A percentile compares a stretch with the other conserved stretches of the same genome.
These are phyloP conservation scores for Galerucella nymphaeae DNA, from an alignment of 2,888 invertebrate genomes.

Conservation along the genomic window DNA sequence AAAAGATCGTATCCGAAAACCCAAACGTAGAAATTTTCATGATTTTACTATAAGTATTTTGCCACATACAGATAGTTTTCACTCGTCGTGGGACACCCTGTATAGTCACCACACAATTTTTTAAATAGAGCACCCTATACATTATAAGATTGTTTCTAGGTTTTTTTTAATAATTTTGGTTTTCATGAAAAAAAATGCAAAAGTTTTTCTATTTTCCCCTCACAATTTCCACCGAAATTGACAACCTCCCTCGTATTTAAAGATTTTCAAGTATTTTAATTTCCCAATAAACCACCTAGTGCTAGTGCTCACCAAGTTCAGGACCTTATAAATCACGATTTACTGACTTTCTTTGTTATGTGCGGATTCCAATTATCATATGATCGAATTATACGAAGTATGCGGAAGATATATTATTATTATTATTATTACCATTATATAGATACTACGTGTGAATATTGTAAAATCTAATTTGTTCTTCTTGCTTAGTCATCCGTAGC, in stretches of 20 bases:
- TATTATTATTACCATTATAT: not conserved
- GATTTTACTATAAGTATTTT: too few relatives aligned
- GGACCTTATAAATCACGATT: constrained; percentile 4
- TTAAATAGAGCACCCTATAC: too few relatives aligned
- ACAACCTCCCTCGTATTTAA: constrained; percentile 4
- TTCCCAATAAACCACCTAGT: constrained; percentile 27
- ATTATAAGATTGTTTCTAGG: too few relatives aligned
- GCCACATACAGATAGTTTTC: too few relatives aligned
- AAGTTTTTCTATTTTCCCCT: too few relatives aligned
- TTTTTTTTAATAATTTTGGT: too few relatives aligned
- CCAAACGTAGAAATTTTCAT: too few relatives aligned
- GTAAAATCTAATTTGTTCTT: constrained; percentile 4
- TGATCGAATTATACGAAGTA: constrained; percentile 3
- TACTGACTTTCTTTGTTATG: not conserved
- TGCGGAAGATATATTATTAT: constrained; percentile 5
- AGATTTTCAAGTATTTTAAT: constrained; percentile 26
- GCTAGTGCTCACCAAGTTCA: constrained; percentile 8
- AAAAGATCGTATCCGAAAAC: too few relatives aligned
- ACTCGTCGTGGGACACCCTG: too few relatives aligned
- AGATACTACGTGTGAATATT: constrained; percentile 3
- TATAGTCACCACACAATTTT: too few relatives aligned
- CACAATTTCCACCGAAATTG: too few relatives aligned
- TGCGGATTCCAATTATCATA: constrained; percentile 3
- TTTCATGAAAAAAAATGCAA: too few relatives aligned
- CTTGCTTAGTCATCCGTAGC: constrained; percentile 1